Evolutionary conservation across 2,797 vertebrate genomes (phyloP).

Genomic region (Rhinophrynus dorsalis): DNA sequence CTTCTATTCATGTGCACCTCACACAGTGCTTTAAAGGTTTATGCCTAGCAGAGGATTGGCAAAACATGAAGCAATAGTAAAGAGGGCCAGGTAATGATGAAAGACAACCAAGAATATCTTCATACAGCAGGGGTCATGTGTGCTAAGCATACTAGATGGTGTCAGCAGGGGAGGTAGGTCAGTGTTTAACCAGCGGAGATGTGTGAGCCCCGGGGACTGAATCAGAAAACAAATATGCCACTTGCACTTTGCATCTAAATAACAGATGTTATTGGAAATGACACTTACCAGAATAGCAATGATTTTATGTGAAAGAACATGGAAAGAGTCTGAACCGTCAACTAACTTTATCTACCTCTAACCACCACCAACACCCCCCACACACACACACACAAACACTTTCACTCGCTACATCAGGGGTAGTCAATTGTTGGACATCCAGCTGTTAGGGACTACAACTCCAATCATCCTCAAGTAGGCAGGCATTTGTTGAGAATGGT

Average conservation of each 20-base stretch:
- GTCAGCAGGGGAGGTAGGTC: conserved; percentile 21
- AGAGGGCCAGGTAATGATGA: conserved; percentile 14
- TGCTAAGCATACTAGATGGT: conserved; percentile 17
- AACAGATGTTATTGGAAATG: conserved; percentile 30
- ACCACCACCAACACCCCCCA: not conserved
- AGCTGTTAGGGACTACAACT: too few relatives aligned
- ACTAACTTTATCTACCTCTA: not conserved
- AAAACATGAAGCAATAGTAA: conserved; percentile 22
- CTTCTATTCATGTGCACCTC: not conserved
- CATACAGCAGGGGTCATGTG: not conserved
- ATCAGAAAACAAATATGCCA: conserved; percentile 27
- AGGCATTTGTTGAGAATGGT: too few relatives aligned
- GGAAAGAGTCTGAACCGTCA: not conserved
- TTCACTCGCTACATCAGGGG: too few relatives aligned
- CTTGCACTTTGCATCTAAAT: conserved; percentile 16
- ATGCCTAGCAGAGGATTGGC: conserved; percentile 15
- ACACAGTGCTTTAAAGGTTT: conserved; percentile 12
- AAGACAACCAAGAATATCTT: conserved; percentile 27
- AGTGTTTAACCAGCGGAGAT: conserved; percentile 31
- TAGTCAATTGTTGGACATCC: too few relatives aligned
- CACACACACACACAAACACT: not conserved
- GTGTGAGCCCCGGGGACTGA: conserved; percentile 19
- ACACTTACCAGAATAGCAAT: conserved; percentile 25
- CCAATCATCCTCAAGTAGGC: too few relatives aligned
- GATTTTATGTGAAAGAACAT: conserved; percentile 11